Percentiles rank a stretch among this genome's conserved stretches.
These are phyloP conservation scores for Casuarius casuarius DNA, from an alignment of 2,113 vertebrate genomes.

Conservation along the genomic window DNA sequence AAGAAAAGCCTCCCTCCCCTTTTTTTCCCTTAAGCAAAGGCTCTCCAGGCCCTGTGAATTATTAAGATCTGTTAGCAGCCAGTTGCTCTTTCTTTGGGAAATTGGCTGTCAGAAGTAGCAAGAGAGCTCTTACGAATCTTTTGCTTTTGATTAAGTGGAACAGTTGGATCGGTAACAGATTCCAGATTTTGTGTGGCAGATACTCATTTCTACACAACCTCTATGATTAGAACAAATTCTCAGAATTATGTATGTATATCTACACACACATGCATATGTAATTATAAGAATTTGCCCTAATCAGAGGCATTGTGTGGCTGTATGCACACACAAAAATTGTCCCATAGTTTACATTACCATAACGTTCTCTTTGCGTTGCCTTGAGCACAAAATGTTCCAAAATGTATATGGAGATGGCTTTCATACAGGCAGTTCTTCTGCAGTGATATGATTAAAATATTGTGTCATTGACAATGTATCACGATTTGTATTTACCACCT, in stretches of 20 bases:
- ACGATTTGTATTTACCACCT: neutral
- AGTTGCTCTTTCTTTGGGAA: slow-evolving; percentile 76
- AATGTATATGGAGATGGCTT: neutral
- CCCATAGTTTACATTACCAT: neutral
- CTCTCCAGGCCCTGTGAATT: slow-evolving; percentile 67
- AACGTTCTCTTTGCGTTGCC: neutral
- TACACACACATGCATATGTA: neutral
- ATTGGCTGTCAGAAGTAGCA: slow-evolving; percentile 70
- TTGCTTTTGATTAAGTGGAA: slow-evolving; percentile 73
- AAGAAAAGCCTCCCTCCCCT: slow-evolving; percentile 45
- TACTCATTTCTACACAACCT: slow-evolving; percentile 22
- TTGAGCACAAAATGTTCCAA: neutral
- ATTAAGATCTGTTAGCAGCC: slow-evolving; percentile 75
- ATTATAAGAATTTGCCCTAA: neutral
- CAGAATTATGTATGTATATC: neutral
- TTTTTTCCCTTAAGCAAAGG: slow-evolving; percentile 21
- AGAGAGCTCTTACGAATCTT: slow-evolving; percentile 59
- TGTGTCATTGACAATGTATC: neutral
- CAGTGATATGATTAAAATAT: neutral
- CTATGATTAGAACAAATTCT: neutral
- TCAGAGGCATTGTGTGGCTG: neutral
- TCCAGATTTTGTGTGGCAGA: slow-evolving; percentile 65
- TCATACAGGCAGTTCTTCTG: neutral
- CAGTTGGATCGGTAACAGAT: slow-evolving; percentile 65
- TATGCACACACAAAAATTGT: neutral